Evolutionary conservation across 2,113 vertebrate genomes (phyloP).

Genomic region (Stigmatopora argus): DNA sequence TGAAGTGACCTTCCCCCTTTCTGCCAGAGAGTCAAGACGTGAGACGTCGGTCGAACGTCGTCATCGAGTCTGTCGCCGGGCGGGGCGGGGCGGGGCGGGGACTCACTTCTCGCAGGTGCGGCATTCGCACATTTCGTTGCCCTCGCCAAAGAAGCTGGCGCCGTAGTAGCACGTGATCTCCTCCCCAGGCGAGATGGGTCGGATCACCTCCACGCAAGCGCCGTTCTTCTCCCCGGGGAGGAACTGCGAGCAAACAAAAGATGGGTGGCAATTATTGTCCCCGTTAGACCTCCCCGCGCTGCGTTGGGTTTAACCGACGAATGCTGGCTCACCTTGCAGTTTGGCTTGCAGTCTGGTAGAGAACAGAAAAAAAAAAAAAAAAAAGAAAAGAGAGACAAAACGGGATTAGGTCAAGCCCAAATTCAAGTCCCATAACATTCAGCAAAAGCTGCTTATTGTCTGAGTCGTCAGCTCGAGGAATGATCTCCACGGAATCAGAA

Average conservation of each 20-base stretch:
- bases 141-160: constrained; percentile 88
- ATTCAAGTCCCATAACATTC: background rate
- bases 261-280: constrained; percentile 1
- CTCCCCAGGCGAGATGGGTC: constrained; percentile 84
- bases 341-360: constrained; percentile 83
- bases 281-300: background rate
- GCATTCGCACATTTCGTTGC: constrained; percentile 91
- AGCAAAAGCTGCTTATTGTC: too few species aligned
- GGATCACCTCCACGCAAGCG: constrained; percentile 84
- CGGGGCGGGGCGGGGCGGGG: background rate
- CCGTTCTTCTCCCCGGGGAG: constrained; percentile 81
- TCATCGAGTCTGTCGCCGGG: too few species aligned
- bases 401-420: background rate
- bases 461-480: too few species aligned
- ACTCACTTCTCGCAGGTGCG: constrained; percentile 87
- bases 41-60: background rate
- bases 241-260: constrained; percentile 66
- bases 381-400: too few species aligned
- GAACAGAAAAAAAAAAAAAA: constrained; percentile 5
- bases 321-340: constrained; percentile 80
- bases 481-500: too few species aligned
- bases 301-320: background rate
- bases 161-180: constrained; percentile 94
- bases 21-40: constrained; percentile 47
- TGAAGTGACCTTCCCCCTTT: constrained; percentile 83